Base-by-base conservation (phyloP, 2,797 vertebrate genomes). In the Salarias fasciatus region DNA sequence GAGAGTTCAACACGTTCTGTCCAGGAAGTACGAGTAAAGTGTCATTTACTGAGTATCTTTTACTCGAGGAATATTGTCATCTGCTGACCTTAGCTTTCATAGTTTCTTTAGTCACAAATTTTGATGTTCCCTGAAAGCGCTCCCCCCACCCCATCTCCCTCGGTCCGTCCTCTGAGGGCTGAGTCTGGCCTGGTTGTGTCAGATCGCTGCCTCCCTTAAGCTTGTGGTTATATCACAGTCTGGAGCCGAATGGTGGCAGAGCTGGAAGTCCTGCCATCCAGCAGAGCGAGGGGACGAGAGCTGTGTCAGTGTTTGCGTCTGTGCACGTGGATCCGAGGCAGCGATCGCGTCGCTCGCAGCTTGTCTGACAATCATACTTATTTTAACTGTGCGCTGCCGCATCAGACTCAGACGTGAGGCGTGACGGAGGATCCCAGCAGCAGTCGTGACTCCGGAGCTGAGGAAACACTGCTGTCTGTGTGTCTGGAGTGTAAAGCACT, bases 111-210 rank as follows among this genome's bases (percentile, higher is more conserved):
- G 15, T 77, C 53, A 54, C 13, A 5, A 53, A 8, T 18, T 47
- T 67, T 76, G 70, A 80, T 42, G 40, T 57, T 72, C 46, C 72
- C 69, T 64, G 57, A 69, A 77, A 81, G 59, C 35, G 33, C 18
- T 50, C 56, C 8, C 8, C 6, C 37, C 31, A 18, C 44, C 56
- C 7, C 5, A 5, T 36, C 11, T 35, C 45, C 59, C 52, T 58
- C 58, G 0, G 35, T 55, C 53, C 41, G 1, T 79, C 72, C 71
- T 71, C 71, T 38, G 38, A 75, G 66, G 75, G 65, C 60, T 15
- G 10, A n/a, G 62, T 82, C 68, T 84, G 82, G 40, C 80, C 84
- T 76, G 7, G 55, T 81, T 79, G 74, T 80, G 79, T 87, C 84
- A 78, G 56, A 52, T 43, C 45, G 49, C 72, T 65, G 79, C 63